Base-by-base conservation (phyloP, 2,797 vertebrate species). In the Gorsachius magnificus region DNA sequence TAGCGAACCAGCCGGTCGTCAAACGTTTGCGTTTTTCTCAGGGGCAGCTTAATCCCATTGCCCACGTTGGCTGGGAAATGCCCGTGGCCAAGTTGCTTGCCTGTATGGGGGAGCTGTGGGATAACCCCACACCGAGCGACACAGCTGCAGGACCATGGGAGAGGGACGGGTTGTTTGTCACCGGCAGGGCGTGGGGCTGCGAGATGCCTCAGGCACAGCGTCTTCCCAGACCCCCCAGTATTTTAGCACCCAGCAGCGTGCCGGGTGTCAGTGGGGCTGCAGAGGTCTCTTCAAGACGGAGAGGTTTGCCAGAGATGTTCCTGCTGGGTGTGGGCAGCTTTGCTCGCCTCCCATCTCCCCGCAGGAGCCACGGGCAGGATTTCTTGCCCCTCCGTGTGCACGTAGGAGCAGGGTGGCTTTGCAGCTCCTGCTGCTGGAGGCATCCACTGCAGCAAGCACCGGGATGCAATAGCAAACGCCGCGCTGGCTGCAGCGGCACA, bases 91-190 rank as follows among this genome's bases (percentile, higher is more conserved):
- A 36, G 38, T 46, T 45, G 11, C 10, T 46, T 45, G 11, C 9
- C 4, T 2, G 2, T 35, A 10, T 1, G 1, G 71, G 19, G 54
- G 22, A 69, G 43, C 70, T 69, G 57, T 4, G 4, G 69, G 65
- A 80, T 66, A 86, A 70, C 63, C 35, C 22, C 77, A 76, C 41
- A 14, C 65, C 0, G 0, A 50, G 29, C 5, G 18, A 41, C 45
- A 78, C 33, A 1, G 1, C 85, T 43, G 26, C 1, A 0, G 85
- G 63, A 48, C 43, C 0, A 0, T 0, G 0, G 36, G 51, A 89
- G 43, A 78, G 82, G 43, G 71, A 38, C 0, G 1, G 29, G 51
- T 71, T 18, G 1, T 70, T 51, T 66, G 28, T 70, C 79, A 56
- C 36, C 4, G 2, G 22, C 31, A 57, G 61, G 71, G 63, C 0